These are phyloP conservation scores for Dicrurus megarhynchus DNA, from an alignment of 2,113 vertebrate species.

Conservation along the genomic window DNA sequence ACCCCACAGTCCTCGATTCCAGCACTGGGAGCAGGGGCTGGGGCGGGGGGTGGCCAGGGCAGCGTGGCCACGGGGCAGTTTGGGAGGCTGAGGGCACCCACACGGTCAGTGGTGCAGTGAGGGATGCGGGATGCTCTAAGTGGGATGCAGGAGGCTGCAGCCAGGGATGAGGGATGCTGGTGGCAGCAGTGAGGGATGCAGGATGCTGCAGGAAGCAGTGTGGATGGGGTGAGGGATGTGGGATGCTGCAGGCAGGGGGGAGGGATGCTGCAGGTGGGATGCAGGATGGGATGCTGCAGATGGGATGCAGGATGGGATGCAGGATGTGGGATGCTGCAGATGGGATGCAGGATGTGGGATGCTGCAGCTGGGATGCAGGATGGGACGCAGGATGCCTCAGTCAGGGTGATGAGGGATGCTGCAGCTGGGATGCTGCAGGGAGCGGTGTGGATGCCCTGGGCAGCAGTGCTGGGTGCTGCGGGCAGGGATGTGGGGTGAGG, in stretches of 20 bases:
- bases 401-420: background rate
- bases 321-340: background rate
- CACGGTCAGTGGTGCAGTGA: accelerated
- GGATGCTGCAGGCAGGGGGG: background rate
- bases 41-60: too few relatives aligned
- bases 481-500: background rate
- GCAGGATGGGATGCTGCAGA: background rate
- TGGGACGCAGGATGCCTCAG: background rate
- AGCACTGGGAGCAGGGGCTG: accelerated
- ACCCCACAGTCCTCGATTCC: accelerated
- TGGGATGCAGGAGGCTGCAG: too few relatives aligned
- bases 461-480: background rate
- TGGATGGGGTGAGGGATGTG: background rate
- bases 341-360: background rate
- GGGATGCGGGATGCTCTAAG: background rate
- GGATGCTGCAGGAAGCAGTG: background rate
- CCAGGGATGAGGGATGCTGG: background rate
- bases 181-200: accelerated
- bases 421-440: background rate
- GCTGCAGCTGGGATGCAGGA: background rate
- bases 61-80: accelerated
- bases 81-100: background rate
- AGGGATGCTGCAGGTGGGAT: background rate
- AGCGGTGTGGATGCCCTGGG: background rate
- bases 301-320: background rate